Evolutionary conservation across 2,888 invertebrate genomes (phyloP).

Genomic region (Elysia crispata): DNA sequence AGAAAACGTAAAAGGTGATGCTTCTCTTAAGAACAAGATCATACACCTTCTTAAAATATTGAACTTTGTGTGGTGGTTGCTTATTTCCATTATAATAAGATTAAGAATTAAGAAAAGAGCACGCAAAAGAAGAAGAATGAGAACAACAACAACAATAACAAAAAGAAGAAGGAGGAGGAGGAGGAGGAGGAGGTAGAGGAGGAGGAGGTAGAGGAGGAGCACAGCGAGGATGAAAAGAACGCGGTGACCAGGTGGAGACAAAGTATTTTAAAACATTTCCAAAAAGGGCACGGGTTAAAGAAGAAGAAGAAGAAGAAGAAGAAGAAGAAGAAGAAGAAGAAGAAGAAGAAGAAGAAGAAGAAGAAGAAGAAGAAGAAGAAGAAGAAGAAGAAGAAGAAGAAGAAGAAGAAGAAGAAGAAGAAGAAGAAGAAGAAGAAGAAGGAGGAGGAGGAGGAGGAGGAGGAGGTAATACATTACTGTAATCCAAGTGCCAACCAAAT

Average conservation of each 20-base stretch:
- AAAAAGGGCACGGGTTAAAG: background rate
- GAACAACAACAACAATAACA: too few relatives aligned
- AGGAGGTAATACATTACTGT: background rate
- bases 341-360: conserved; percentile 9
- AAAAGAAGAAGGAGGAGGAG: background rate
- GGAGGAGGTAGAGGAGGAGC: background rate
- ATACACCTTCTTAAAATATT: too few relatives aligned
- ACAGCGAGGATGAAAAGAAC: background rate
- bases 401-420: conserved; percentile 21
- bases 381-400: conserved; percentile 20
- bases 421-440: conserved; percentile 34
- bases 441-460: conserved; percentile 13
- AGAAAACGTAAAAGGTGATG: too few relatives aligned
- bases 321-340: conserved; percentile 13
- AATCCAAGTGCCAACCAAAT: background rate
- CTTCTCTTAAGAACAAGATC: too few relatives aligned
- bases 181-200: background rate
- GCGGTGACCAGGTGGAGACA: background rate
- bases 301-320: background rate
- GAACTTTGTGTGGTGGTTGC: too few relatives aligned
- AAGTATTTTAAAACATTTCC: background rate
- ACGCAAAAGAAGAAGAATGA: too few relatives aligned
- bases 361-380: conserved; percentile 2
- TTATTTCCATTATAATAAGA: background rate
- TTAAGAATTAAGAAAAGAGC: conserved; percentile 11